phyloP scores from a whole-genome alignment of 2,113 vertebrate species.

The Rhea pennata region DNA sequence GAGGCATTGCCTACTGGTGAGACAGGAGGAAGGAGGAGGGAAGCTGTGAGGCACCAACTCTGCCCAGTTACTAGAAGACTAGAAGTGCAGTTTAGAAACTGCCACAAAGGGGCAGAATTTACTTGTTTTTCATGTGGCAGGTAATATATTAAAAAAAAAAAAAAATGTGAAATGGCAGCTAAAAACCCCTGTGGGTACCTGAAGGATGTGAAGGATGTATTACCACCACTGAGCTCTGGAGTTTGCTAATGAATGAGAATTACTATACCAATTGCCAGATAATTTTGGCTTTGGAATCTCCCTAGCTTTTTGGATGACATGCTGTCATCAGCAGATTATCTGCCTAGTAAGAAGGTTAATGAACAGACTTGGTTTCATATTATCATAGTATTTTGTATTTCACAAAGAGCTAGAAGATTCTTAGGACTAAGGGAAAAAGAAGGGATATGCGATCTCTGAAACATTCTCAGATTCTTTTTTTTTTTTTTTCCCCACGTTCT shows the following conservation, averaged over 20 bases:
- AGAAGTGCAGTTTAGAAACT: background rate
- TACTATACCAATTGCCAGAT: background rate
- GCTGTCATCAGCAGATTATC: conserved; percentile 13
- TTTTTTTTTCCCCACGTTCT: background rate
- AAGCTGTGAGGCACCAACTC: background rate
- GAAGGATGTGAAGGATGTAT: background rate
- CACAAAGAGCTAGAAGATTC: background rate
- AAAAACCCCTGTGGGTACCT: background rate
- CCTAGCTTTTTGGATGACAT: background rate
- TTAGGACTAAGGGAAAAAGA: background rate
- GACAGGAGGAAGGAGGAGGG: background rate
- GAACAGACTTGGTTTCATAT: background rate
- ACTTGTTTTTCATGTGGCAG: background rate
- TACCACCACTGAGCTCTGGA: background rate
- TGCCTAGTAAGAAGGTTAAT: background rate
- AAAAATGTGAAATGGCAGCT: background rate
- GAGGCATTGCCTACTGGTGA: background rate
- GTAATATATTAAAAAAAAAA: background rate
- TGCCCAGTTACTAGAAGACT: background rate
- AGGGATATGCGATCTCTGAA: background rate
- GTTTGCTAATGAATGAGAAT: background rate
- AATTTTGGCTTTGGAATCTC: background rate
- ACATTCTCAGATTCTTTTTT: background rate
- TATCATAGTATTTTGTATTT: background rate
- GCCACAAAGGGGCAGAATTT: conserved; percentile 54